Evolutionary conservation across 2,888 invertebrate genomes (phyloP), one percentile per base, ranked within the genome.

Genomic region (Aspidiotus rigidus): DNA sequence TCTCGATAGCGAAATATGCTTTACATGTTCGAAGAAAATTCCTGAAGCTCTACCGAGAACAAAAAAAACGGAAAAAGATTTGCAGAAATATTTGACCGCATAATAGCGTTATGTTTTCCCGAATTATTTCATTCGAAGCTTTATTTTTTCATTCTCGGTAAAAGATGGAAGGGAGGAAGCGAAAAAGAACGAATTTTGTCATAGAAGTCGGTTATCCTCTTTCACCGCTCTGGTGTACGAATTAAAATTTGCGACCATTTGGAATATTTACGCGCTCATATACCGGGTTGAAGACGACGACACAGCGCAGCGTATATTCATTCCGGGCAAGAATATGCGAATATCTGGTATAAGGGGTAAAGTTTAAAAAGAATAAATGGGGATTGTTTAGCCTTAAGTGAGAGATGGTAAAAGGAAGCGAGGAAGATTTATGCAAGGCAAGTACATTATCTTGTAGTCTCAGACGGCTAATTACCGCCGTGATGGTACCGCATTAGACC

Each of bases 391-490:
- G 67, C 69, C 61, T 61, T 62, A 69, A 62, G 69, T 62, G 62
- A 62, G 69, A 62, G 61, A 61, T 62, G 69, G 69, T n/a, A 62
- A 62, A 61, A 69, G 69, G 62, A 54, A 62, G 69, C 61, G 61
- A 69, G 69, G 69, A 80, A 80, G 80, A 80, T 80, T 80, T 80
- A 80, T 79, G 78, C 79, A 76, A 77, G 78, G 77, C 79, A 80
- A 81, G 80, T 80, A 80, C 80, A 80, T 81, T 81, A 81, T 81
- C 80, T 81, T 80, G 80, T 80, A 80, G 79, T 79, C 79, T 79
- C 79, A 79, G 79, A 79, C 79, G 79, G 79, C 80, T 81, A 81
- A 81, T 81, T 81, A 81, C 79, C 76, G 80, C 62, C 49, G 62
- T 62, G 69, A 69, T 69, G 69, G 69, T 57, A 69, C 62, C 69